Conservation (phyloP, 2,113 vertebrate genomes). For the Odontophorus gujanensis region DNA sequence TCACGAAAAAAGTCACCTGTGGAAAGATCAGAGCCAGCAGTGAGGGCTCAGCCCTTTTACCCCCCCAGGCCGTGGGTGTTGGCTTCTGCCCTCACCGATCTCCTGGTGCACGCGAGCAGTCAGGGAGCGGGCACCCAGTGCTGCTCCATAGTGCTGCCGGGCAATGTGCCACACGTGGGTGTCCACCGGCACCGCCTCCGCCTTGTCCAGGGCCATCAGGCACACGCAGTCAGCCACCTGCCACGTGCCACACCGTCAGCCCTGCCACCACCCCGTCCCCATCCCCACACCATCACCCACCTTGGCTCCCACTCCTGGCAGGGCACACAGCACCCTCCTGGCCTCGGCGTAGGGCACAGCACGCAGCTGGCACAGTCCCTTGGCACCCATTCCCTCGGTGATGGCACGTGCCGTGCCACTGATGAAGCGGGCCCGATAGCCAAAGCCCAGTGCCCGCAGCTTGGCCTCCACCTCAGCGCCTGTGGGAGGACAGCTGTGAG, state of each 20-base stretch:
- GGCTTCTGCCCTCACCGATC: constrained; percentile 79
- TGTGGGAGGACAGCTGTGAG: not conserved
- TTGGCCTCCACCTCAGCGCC: constrained; percentile 80
- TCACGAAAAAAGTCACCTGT: constrained; percentile 90
- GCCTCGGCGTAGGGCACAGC: constrained; percentile 82
- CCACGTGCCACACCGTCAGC: not conserved
- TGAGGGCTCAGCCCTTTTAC: not conserved
- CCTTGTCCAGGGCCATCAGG: constrained; percentile 92
- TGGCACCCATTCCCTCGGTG: constrained; percentile 67
- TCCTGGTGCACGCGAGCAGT: constrained; percentile 85
- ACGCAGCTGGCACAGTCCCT: constrained; percentile 86
- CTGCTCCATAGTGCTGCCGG: constrained; percentile 83
- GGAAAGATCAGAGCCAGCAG: not conserved
- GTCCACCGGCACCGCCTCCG: constrained; percentile 90
- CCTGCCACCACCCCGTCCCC: rapidly evolving
- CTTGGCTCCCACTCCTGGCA: constrained; percentile 93
- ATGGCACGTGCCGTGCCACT: constrained; percentile 85
- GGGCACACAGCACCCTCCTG: constrained; percentile 81
- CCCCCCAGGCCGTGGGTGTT: not conserved
- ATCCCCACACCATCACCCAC: constrained; percentile 39
- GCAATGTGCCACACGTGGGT: constrained; percentile 95
- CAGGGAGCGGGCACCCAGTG: constrained; percentile 78
- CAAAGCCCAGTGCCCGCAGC: constrained; percentile 89
- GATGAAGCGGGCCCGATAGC: constrained; percentile 91
- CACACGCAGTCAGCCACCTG: constrained; percentile 98